Evolutionary conservation across 1,140 invertebrate species (phyloP).

Genomic region (Amphibalanus amphitrite): DNA sequence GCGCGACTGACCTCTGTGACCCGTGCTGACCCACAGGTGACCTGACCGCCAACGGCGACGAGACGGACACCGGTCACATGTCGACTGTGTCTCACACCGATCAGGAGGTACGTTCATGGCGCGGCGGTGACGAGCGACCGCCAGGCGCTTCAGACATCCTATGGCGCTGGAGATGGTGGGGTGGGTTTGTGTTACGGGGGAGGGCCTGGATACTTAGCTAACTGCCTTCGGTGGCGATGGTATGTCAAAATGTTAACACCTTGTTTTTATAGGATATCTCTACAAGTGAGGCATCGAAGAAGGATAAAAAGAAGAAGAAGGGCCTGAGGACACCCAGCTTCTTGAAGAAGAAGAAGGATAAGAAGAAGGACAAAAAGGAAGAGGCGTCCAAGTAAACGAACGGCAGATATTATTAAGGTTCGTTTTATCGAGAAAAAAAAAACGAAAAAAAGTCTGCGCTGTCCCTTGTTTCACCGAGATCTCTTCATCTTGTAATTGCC

Average conservation of each 20-base stretch:
- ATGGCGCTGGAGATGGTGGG: background rate
- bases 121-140: too few relatives aligned
- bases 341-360: background rate
- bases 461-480: too few relatives aligned
- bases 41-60: background rate
- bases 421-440: too few relatives aligned
- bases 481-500: too few relatives aligned
- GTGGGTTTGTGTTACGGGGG: background rate
- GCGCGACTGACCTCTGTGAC: too few relatives aligned
- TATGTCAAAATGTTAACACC: background rate
- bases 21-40: too few relatives aligned
- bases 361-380: background rate
- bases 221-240: background rate
- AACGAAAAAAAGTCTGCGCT: too few relatives aligned
- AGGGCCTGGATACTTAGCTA: background rate
- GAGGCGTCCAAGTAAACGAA: too few relatives aligned
- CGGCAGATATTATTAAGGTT: too few relatives aligned
- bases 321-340: background rate
- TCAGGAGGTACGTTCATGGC: background rate
- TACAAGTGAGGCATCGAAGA: background rate
- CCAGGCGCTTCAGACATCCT: too few relatives aligned
- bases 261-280: background rate
- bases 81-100: background rate
- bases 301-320: conserved; percentile 3
- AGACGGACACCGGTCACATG: background rate